Percentiles rank a stretch among this genome's conserved stretches.
Evolutionary conservation across 2,797 vertebrate species (phyloP).

Genomic region (Anguilla obscura): DNA sequence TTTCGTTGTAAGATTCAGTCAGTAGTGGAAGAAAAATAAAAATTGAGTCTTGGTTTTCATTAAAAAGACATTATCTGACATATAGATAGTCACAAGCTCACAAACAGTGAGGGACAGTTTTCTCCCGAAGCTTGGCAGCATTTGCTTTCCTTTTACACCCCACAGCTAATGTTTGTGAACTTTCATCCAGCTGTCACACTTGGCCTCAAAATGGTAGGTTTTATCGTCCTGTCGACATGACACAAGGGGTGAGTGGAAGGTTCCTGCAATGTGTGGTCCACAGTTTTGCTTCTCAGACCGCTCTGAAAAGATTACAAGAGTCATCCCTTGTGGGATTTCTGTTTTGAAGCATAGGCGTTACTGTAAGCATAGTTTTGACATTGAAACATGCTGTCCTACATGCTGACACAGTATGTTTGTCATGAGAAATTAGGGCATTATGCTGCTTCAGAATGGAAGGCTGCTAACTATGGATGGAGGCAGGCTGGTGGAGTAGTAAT

Average conservation of each 20-base stretch:
- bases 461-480: not conserved
- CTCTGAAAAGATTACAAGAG: not conserved
- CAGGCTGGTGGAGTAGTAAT: not conserved
- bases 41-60: not conserved
- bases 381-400: not conserved
- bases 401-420: not conserved
- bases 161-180: not conserved
- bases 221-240: not conserved
- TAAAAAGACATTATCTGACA: not conserved
- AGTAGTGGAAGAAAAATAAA: not conserved
- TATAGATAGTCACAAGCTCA: not conserved
- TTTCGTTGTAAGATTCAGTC: not conserved
- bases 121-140: not conserved
- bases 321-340: not conserved
- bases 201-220: not conserved
- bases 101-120: not conserved
- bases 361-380: slow-evolving; percentile 13
- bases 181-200: not conserved
- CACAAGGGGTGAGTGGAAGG: not conserved
- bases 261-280: not conserved
- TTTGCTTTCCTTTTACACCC: not conserved
- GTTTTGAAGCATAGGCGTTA: not conserved
- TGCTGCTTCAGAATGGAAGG: not conserved
- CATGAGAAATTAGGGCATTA: not conserved
- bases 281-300: not conserved